Evolutionary conservation across 2,113 vertebrate species (phyloP).

Genomic region (Oplegnathus fasciatus): DNA sequence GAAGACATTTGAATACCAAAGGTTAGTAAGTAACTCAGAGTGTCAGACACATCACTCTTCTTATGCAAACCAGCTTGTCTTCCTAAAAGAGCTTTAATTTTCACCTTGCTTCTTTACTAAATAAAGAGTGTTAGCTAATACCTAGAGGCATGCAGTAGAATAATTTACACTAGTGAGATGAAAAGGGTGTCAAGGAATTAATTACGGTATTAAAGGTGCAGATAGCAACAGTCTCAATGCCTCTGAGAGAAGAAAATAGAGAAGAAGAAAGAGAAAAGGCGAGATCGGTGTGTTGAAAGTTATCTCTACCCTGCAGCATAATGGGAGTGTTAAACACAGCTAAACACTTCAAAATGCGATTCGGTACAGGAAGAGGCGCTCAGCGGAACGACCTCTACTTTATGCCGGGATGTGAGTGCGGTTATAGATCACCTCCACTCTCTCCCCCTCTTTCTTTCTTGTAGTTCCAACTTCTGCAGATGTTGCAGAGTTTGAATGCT

Average conservation of each 20-base stretch:
- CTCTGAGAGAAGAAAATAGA: constrained; percentile 62
- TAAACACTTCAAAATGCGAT: constrained; percentile 70
- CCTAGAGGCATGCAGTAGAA: constrained; percentile 67
- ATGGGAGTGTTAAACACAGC: constrained; percentile 74
- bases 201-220: constrained; percentile 74
- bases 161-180: constrained; percentile 71
- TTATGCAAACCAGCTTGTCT: constrained; percentile 49
- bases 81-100: constrained; percentile 64
- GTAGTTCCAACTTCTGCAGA: constrained; percentile 40
- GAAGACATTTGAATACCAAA: constrained; percentile 36
- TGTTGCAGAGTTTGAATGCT: constrained; percentile 39
- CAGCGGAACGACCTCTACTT: constrained; percentile 55
- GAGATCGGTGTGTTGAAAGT: constrained; percentile 67
- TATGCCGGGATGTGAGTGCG: constrained; percentile 36
- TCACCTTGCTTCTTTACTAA: constrained; percentile 68
- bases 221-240: constrained; percentile 68
- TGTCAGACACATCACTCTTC: constrained; percentile 30
- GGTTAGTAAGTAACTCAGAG: constrained; percentile 12
- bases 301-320: constrained; percentile 72
- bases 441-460: constrained; percentile 17
- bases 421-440: constrained; percentile 43
- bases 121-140: constrained; percentile 69
- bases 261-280: constrained; percentile 46
- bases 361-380: constrained; percentile 37
- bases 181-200: constrained; percentile 78